phyloP scores from a whole-genome alignment of 2,888 invertebrate genomes.

The Diplazon laetatorius region DNA sequence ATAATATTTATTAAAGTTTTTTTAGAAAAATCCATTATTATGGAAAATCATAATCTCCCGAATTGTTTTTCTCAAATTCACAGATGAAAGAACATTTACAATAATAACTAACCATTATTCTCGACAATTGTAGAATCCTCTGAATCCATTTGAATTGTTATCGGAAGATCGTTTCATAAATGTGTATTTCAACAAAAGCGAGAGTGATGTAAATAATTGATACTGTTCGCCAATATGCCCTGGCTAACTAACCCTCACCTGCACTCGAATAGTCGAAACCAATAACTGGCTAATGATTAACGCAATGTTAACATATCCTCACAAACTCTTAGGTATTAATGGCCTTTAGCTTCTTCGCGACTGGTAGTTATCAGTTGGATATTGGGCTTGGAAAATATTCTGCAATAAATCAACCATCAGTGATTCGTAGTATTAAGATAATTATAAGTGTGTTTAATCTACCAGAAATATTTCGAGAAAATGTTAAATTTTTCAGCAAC shows the following conservation, averaged over 20 bases:
- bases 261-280: background rate
- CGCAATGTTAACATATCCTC: too few species aligned
- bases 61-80: too few species aligned
- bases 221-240: constrained; percentile 11
- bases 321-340: constrained; percentile 40
- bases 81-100: too few species aligned
- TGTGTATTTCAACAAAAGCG: constrained; percentile 39
- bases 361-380: constrained; percentile 38
- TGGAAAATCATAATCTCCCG: too few species aligned
- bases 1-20: too few species aligned
- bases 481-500: constrained; percentile 26
- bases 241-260: constrained; percentile 3
- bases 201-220: constrained; percentile 27
- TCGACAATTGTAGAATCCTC: background rate
- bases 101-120: background rate
- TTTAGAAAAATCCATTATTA: too few species aligned
- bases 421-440: constrained; percentile 35
- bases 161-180: constrained; percentile 19
- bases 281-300: too few species aligned
- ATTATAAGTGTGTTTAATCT: constrained; percentile 37
- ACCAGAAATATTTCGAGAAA: constrained; percentile 33
- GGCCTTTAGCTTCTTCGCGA: constrained; percentile 54
- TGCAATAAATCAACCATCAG: constrained; percentile 52
- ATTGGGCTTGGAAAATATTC: constrained; percentile 46
- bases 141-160: constrained; percentile 13